Evolutionary conservation across 1,140 invertebrate genomes (phyloP).

Genomic region (Rhyzopertha dominica): DNA sequence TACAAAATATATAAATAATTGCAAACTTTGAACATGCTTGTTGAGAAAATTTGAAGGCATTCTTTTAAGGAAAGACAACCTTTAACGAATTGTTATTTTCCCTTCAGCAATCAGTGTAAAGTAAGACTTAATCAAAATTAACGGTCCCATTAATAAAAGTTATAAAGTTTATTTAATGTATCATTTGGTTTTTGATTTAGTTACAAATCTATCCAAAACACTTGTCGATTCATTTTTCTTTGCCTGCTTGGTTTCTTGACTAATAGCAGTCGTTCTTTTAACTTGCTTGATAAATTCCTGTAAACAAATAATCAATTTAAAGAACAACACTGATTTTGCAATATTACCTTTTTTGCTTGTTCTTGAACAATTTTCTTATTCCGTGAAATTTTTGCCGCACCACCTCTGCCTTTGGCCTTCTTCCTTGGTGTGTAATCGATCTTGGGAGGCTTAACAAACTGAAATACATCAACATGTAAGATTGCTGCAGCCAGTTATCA

Average conservation of each 20-base stretch:
- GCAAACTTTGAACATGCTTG: too few relatives aligned
- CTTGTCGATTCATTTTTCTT: conserved; percentile 48
- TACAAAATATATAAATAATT: too few relatives aligned
- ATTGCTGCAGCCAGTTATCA: conserved; percentile 8
- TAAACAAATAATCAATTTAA: conserved; percentile 32
- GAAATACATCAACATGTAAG: too few relatives aligned
- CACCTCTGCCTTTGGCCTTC: conserved; percentile 73
- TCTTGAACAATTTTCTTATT: conserved; percentile 77
- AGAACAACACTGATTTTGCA: conserved; percentile 16
- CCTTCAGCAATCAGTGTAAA: too few relatives aligned
- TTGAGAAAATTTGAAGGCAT: too few relatives aligned
- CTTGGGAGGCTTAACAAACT: conserved; percentile 72
- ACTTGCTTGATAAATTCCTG: conserved; percentile 59
- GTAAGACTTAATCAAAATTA: too few relatives aligned
- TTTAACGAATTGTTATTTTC: too few relatives aligned
- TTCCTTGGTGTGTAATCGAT: conserved; percentile 70
- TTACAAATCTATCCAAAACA: conserved; percentile 62
- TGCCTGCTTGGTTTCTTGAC: conserved; percentile 33
- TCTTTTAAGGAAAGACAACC: too few relatives aligned
- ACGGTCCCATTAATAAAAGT: too few relatives aligned
- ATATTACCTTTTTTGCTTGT: conserved; percentile 56
- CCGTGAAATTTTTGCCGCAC: conserved; percentile 65
- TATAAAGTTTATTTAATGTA: too few relatives aligned
- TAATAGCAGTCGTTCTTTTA: conserved; percentile 35
- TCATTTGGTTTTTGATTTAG: conserved; percentile 34